Base-by-base conservation (phyloP, 2,888 invertebrate species). In the Eurytoma californica region DNA sequence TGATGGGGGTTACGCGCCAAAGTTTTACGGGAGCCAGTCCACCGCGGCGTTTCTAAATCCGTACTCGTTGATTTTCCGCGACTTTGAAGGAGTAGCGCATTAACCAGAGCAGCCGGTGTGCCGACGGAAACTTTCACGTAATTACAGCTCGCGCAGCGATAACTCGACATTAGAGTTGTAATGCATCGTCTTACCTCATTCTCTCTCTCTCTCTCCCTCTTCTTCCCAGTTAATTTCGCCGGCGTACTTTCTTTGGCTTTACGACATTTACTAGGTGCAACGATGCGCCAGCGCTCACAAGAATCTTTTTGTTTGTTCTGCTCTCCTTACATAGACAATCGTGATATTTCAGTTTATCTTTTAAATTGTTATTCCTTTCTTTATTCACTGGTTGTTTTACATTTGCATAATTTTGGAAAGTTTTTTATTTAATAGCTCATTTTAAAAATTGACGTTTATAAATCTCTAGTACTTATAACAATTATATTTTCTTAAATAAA, bases 141-240 rank as follows among this genome's bases (percentile, higher is more conserved):
- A 83, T 80, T 69, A 78, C 74, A 82, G 24, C 24, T 30, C 24
- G 55, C 60, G 30, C 80, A 74, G 77, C 82, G 84, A 84, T 85
- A 85, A 82, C 80, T 77, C 74, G 79, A 81, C 83, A 83, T 83
- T 84, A 84, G 84, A 82, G 63, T 55, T 84, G 84, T 85, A 86
- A 86, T 86, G 83, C 84, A 81, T 65, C 75, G 70, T 86, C 86
- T 87, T 86, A 86, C 84, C 84, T 86, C 85, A 86, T 83, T 81
- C 67, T 85, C 84, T 85, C 85, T n/a, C 63, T 68, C 69, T 68
- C 73, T 76, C 51, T 80, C 70, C 60, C 73, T 75, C 78, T 72
- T 82, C 80, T 77, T 69, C 82, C 83, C 82, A 70, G 49, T 74
- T 82, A 83, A 84, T 84, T 84, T 85, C 84, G 78, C 77, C 61